Base-by-base conservation (phyloP, 2,797 vertebrate genomes). In the Rhinella marina region DNA sequence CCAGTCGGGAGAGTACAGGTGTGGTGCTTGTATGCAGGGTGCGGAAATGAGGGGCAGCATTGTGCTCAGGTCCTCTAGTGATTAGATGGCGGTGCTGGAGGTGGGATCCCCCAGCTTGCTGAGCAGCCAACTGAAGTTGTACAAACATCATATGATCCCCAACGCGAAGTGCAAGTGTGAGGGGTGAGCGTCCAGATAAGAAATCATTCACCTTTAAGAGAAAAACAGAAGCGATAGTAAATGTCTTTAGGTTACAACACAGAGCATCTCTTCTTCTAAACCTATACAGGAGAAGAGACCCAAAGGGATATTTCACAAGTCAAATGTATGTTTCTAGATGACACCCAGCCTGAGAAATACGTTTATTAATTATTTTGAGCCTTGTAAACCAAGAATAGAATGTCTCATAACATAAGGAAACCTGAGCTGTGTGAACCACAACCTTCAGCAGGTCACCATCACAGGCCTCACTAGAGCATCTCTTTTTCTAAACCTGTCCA, bases 121-220 rank as follows among this genome's bases (percentile, higher is more conserved):
- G 98, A 0, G 98, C 97, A 0, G 97, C 97, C 87, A 99, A 91
- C 93, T 98, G 97, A 32, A 99, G 97, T 92, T 99, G 97, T 85
- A 99, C 96, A 41, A 97, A 97, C 97, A 99, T 98, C 97, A 97
- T 95, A 80, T 98, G 97, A 90, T 98, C 98, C 0, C 98, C 97
- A 0, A 99, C 98, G 0, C 98, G 96, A 86, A 99, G 94, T 0
- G 98, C 98, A 90, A 99, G 95, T 59, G 98, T 98, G 92, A 99
- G 93, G 0, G 98, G 98, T 0, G 97, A 99, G 79, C 97, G 97
- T 23, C 98, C 98, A 0, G 97, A 99, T 92, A 99, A 92, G 93
- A 99, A 99, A 92, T 99, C 98, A 72, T 97, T 98, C 94, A 99
- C 98, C 98, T 99, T 3, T 66, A 70, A 88, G 9, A 91, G 81